Evolutionary conservation across 1,140 invertebrate species (phyloP).

Genomic region (Bactericera cockerelli): DNA sequence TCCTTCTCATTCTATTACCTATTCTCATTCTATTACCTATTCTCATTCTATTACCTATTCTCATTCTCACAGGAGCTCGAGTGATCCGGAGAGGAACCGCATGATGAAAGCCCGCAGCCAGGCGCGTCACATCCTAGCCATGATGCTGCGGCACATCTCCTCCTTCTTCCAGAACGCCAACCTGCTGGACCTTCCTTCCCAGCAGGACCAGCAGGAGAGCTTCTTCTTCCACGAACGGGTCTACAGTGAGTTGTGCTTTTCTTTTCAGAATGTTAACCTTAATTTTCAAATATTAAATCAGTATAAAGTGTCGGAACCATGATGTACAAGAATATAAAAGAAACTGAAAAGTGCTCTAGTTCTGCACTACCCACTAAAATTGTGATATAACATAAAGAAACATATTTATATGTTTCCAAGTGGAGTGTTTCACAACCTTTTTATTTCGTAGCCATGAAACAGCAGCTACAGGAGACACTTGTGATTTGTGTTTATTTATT

Average conservation of each 20-base stretch:
- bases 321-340: no score
- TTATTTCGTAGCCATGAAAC: no score
- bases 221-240: slow-evolving; percentile 18
- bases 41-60: no score
- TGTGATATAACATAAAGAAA: not conserved
- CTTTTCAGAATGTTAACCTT: not conserved
- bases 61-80: no score
- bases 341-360: no score
- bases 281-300: not conserved
- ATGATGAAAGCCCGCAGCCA: not conserved
- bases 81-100: not conserved
- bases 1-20: no score
- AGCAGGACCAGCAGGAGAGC: not conserved
- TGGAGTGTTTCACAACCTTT: no score
- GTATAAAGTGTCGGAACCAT: not conserved
- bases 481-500: no score
- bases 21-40: no score
- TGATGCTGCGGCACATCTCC: slow-evolving; percentile 1
- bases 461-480: no score
- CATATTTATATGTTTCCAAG: no score
- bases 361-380: no score
- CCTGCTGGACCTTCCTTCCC: not conserved
- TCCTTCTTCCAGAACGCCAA: not conserved
- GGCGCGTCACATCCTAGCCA: not conserved
- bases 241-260: slow-evolving; percentile 16